phyloP scores from a whole-genome alignment of 1,140 invertebrate genomes.

The Bombyx mori region DNA sequence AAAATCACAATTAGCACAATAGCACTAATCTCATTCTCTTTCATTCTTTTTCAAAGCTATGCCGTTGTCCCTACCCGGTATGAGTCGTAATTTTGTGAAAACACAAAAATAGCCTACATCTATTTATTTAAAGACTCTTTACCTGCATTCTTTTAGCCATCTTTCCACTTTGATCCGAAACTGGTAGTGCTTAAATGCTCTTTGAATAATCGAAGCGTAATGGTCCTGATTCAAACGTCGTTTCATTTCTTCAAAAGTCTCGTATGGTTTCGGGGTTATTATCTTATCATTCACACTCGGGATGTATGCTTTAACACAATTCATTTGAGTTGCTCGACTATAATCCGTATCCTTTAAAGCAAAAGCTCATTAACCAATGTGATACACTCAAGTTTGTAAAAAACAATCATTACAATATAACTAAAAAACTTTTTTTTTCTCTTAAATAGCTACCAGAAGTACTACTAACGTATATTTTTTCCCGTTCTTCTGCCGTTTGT shows the following conservation, averaged over 20 bases:
- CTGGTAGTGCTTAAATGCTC: constrained; percentile 67
- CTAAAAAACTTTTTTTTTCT: neutral
- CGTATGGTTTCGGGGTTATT: constrained; percentile 68
- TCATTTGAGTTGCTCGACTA: constrained; percentile 71
- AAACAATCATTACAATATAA: no score
- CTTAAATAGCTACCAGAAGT: neutral
- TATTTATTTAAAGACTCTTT: neutral
- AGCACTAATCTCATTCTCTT: no score
- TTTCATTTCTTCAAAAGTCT: constrained; percentile 70
- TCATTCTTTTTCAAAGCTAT: no score
- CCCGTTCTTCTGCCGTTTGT: constrained; percentile 71
- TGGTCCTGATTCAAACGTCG: constrained; percentile 63
- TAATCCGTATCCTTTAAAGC: constrained; percentile 61
- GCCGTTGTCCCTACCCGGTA: no score
- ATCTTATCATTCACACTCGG: constrained; percentile 73
- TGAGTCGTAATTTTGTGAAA: no score
- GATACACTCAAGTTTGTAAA: no score
- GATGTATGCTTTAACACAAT: constrained; percentile 70
- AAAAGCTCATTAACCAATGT: no score
- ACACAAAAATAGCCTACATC: no score
- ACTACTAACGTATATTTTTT: constrained; percentile 50
- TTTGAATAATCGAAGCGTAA: constrained; percentile 74
- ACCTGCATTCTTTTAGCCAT: constrained; percentile 64
- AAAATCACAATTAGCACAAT: no score
- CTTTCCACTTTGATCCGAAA: constrained; percentile 60